A percentile compares a stretch with the other conserved stretches of the same genome.
phyloP scores from a whole-genome alignment of 2,797 vertebrate species.

The Threskiornis aethiopicus region DNA sequence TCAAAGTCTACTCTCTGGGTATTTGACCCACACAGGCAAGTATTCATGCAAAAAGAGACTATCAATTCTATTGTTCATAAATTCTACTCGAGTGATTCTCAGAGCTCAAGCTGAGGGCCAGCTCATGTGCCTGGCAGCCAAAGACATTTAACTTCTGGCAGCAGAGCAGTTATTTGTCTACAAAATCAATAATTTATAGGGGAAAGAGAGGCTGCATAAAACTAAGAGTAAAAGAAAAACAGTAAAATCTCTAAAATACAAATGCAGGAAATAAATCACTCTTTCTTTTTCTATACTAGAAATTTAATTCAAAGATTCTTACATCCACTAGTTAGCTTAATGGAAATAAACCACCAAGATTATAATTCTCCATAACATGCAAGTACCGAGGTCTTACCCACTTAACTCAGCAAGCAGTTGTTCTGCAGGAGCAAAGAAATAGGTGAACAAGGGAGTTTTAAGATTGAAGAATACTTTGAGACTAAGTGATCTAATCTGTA shows the following conservation, averaged over 20 bases:
- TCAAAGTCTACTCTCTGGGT: neutral
- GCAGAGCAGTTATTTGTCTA: constrained; percentile 10
- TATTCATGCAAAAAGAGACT: neutral
- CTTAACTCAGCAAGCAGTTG: neutral
- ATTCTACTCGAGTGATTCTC: constrained; percentile 27
- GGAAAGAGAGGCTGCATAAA: neutral
- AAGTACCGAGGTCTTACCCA: neutral
- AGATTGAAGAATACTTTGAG: neutral
- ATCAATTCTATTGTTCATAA: constrained; percentile 13
- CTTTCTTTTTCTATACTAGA: neutral
- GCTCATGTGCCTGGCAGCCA: neutral
- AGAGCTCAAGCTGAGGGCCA: constrained; percentile 20
- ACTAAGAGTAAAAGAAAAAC: neutral
- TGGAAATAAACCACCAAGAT: neutral
- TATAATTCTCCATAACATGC: neutral
- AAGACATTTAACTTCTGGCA: constrained; percentile 40
- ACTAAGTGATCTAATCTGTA: neutral
- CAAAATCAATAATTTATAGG: constrained; percentile 54
- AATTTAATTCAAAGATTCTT: neutral
- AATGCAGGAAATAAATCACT: constrained; percentile 5
- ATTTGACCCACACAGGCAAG: neutral
- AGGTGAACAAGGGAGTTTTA: neutral
- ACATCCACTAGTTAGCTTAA: neutral
- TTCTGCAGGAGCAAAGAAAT: neutral
- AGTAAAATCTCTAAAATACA: neutral